A percentile compares a stretch with the other conserved stretches of the same genome.
These are phyloP conservation scores for Nematopogon swammerdamellus DNA, from an alignment of 2,888 invertebrate genomes.

Conservation along the genomic window DNA sequence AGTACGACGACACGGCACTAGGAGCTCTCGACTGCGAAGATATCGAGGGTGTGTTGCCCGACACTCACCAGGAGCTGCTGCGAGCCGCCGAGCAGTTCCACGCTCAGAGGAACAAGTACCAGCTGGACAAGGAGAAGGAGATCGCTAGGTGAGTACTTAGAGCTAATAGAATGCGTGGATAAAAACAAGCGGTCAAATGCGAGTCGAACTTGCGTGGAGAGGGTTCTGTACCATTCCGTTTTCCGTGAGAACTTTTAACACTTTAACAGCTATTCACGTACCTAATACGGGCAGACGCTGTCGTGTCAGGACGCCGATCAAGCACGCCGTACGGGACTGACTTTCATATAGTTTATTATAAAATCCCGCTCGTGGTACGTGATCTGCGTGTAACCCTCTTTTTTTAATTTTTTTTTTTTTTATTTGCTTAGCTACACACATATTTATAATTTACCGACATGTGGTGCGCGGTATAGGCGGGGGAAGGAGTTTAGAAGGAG, in stretches of 20 bases:
- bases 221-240: no score
- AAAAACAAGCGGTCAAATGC: no score
- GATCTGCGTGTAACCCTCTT: neutral
- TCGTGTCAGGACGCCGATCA: neutral
- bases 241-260: no score
- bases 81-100: conserved; percentile 75
- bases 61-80: conserved; percentile 66
- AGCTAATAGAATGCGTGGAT: conserved; percentile 16
- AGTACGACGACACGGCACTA: conserved; percentile 85
- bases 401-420: neutral
- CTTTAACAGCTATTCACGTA: no score
- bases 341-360: no score
- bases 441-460: neutral
- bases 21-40: conserved; percentile 90
- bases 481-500: no score
- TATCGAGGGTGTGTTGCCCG: conserved; percentile 75
- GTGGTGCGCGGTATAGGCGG: no score
- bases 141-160: conserved; percentile 46
- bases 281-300: no score
- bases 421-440: neutral
- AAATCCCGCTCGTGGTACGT: no score
- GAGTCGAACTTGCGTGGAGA: no score
- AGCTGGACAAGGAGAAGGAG: conserved; percentile 55
- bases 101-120: conserved; percentile 47
- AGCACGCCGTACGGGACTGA: no score